A percentile compares a stretch with the other conserved stretches of the same genome.
Conservation (phyloP, 92 coral and sea anemone genomes). For the Virgularia gustaviana region DNA sequence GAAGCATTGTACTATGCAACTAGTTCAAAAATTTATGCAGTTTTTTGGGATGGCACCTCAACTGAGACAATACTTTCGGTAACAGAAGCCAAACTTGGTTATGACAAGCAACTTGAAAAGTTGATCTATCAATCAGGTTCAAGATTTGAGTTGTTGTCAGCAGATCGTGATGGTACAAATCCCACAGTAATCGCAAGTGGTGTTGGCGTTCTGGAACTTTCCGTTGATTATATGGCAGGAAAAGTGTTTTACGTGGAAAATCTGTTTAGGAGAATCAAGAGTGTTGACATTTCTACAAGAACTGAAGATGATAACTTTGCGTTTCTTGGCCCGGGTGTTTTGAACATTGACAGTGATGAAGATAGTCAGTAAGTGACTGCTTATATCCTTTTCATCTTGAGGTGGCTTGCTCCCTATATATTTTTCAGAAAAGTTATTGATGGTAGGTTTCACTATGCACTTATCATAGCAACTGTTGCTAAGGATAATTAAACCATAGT, state of each 20-base stretch:
- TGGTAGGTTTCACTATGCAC: no score
- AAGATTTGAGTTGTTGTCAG: not conserved
- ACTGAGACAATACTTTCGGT: not conserved
- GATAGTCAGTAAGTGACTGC: not conserved
- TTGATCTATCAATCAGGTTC: not conserved
- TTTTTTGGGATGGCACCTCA: not conserved
- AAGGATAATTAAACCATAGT: no score
- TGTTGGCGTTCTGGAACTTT: not conserved
- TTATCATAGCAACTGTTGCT: no score
- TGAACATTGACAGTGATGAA: not conserved
- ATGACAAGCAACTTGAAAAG: not conserved
- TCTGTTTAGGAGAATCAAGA: not conserved
- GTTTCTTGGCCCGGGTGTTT: not conserved
- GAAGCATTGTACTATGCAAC: constrained; percentile 23
- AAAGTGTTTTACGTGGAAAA: not conserved
- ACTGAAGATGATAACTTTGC: no score
- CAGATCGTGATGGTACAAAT: constrained; percentile 8
- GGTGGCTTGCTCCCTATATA: no score
- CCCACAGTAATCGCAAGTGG: not conserved
- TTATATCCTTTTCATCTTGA: no score
- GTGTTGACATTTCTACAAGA: constrained; percentile 1
- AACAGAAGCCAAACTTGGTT: not conserved
- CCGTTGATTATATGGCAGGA: constrained; percentile 5
- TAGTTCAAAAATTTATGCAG: not conserved
- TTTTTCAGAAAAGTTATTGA: no score